These are phyloP conservation scores for Hydrotaea diabolus DNA, from an alignment of 2,888 invertebrate species.

Conservation along the genomic window DNA sequence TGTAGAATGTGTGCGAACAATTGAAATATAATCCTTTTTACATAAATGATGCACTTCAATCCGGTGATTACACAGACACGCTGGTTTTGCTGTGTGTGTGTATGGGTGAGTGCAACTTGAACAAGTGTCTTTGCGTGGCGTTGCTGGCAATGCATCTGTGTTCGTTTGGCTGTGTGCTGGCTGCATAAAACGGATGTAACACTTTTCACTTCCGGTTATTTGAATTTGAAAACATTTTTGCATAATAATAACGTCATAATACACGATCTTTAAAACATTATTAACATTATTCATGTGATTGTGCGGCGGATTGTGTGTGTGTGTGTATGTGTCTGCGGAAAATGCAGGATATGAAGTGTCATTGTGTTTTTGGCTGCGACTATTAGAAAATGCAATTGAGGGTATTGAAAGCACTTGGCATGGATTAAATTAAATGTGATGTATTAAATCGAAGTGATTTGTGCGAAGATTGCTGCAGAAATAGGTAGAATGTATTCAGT, in stretches of 20 bases:
- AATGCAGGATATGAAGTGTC: background rate
- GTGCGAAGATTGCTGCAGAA: too few relatives aligned
- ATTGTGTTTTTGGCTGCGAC: background rate
- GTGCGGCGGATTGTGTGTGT: background rate
- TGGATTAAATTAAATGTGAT: too few relatives aligned
- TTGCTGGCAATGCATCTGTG: background rate
- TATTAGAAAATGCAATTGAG: too few relatives aligned
- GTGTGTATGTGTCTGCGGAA: too few relatives aligned
- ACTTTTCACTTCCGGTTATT: conserved; percentile 51
- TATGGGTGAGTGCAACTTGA: background rate
- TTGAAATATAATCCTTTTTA: conserved; percentile 31
- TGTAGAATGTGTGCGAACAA: conserved; percentile 26
- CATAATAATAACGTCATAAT: background rate
- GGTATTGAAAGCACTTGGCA: too few relatives aligned
- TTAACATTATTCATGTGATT: conserved; percentile 24
- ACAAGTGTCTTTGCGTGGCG: background rate
- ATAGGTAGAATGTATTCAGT: too few relatives aligned
- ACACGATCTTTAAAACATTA: conserved; percentile 13
- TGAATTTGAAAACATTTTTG: conserved; percentile 30
- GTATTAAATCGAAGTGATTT: too few relatives aligned
- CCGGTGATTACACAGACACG: conserved; percentile 3
- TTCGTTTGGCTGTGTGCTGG: background rate
- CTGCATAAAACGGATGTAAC: conserved; percentile 49
- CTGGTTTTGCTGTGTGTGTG: background rate
- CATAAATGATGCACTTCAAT: conserved; percentile 38